These are phyloP conservation scores for Stomatorhinus ivindoensis DNA, from an alignment of 2,113 vertebrate species.

Conservation along the genomic window DNA sequence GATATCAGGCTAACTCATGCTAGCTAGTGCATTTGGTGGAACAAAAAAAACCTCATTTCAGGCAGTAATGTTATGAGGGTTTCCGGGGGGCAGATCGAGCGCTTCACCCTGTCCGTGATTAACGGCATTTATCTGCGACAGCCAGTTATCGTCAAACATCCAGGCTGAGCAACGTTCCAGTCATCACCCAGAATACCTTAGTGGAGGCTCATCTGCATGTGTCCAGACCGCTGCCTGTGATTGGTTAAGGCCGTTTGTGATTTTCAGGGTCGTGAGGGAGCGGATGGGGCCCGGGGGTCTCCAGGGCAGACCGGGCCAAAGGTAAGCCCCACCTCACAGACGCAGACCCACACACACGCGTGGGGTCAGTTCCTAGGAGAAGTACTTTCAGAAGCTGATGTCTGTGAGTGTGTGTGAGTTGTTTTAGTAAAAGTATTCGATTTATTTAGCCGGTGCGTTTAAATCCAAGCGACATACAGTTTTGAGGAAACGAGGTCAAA, in stretches of 20 bases:
- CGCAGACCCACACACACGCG: neutral
- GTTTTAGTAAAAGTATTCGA: neutral
- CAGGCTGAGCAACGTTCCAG: neutral
- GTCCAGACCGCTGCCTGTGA: neutral
- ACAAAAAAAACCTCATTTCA: neutral
- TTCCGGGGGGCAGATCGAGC: neutral
- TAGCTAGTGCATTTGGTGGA: neutral
- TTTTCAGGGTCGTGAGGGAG: constrained; percentile 67
- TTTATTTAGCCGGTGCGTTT: neutral
- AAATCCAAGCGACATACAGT: neutral
- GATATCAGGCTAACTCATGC: neutral
- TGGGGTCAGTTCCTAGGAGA: neutral
- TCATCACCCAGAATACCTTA: neutral
- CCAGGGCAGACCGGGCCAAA: constrained; percentile 81
- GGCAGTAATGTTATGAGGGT: neutral
- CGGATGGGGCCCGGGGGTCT: constrained; percentile 75
- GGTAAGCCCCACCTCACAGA: constrained; percentile 45
- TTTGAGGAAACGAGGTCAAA: neutral
- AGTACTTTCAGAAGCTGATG: constrained; percentile 11
- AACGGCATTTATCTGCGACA: neutral
- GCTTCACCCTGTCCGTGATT: neutral
- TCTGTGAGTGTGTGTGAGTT: neutral
- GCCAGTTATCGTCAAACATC: neutral
- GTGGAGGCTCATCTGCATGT: neutral
- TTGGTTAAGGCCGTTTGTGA: constrained; percentile 24